These are phyloP conservation scores for Heliangelus exortis DNA, from an alignment of 2,797 vertebrate species.

Conservation along the genomic window DNA sequence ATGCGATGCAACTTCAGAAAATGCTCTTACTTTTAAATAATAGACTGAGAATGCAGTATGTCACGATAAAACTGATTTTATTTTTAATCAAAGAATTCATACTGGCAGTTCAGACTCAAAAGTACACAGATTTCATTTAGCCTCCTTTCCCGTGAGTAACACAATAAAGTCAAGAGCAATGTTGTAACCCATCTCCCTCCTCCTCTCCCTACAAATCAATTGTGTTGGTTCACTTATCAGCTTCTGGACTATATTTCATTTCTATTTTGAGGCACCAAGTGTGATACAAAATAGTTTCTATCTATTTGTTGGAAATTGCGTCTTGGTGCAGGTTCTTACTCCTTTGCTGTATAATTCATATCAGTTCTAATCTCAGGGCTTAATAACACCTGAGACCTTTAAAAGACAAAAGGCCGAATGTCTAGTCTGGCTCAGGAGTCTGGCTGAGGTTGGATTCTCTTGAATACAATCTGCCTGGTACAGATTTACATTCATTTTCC, in stretches of 20 bases:
- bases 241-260: conserved; percentile 62
- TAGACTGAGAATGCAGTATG: conserved; percentile 1
- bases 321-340: conserved; percentile 35
- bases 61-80: conserved; percentile 29
- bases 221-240: conserved; percentile 62
- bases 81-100: conserved; percentile 51
- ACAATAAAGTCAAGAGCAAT: conserved; percentile 45
- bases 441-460: background rate
- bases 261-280: conserved; percentile 47
- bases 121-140: conserved; percentile 53
- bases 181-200: conserved; percentile 34
- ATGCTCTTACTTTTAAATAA: background rate
- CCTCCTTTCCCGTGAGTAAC: background rate
- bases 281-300: conserved; percentile 22
- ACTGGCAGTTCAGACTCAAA: conserved; percentile 23
- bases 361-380: conserved; percentile 27
- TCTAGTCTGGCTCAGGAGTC: background rate
- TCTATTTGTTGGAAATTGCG: conserved; percentile 53
- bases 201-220: conserved; percentile 2
- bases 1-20: background rate
- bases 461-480: background rate
- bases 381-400: conserved; percentile 20
- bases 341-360: conserved; percentile 5
- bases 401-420: background rate
- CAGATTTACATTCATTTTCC: background rate